Evolutionary conservation across 2,888 invertebrate genomes (phyloP).

Genomic region (Syrista parreyssii): DNA sequence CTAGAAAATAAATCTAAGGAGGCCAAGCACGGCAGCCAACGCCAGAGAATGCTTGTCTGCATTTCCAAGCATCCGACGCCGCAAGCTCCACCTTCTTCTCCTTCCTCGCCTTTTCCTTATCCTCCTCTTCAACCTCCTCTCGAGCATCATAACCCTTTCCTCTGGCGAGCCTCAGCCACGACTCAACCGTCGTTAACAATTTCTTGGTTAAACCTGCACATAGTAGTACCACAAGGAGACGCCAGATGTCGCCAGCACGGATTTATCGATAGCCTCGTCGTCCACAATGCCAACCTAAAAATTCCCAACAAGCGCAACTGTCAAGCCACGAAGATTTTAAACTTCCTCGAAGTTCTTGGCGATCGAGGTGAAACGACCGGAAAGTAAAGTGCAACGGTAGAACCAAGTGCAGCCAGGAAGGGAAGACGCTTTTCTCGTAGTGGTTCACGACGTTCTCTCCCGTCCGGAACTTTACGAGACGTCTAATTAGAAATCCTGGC

Average conservation of each 20-base stretch:
- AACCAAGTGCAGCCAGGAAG: neutral
- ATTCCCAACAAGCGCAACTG: too few species aligned
- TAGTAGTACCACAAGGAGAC: neutral
- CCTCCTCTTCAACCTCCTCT: constrained; percentile 6
- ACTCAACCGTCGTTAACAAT: neutral
- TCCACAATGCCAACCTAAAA: too few species aligned
- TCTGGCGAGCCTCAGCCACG: neutral
- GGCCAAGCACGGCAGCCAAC: constrained; percentile 26
- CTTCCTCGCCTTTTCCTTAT: constrained; percentile 13
- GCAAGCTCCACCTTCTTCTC: constrained; percentile 27
- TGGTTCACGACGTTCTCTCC: neutral
- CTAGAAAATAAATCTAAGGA: constrained; percentile 45
- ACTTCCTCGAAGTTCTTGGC: neutral
- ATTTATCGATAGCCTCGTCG: neutral
- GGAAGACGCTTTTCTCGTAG: neutral
- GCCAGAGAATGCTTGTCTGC: constrained; percentile 40
- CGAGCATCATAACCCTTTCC: constrained; percentile 5
- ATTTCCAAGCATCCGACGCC: constrained; percentile 39
- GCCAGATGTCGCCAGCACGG: neutral
- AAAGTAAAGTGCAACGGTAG: neutral
- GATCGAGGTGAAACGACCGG: neutral
- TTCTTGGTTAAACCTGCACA: neutral
- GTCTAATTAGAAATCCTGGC: neutral
- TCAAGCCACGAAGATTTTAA: neutral
- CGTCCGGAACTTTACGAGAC: neutral